Conservation (phyloP, 2,888 invertebrate genomes). For the Pasiphila rectangulata region DNA sequence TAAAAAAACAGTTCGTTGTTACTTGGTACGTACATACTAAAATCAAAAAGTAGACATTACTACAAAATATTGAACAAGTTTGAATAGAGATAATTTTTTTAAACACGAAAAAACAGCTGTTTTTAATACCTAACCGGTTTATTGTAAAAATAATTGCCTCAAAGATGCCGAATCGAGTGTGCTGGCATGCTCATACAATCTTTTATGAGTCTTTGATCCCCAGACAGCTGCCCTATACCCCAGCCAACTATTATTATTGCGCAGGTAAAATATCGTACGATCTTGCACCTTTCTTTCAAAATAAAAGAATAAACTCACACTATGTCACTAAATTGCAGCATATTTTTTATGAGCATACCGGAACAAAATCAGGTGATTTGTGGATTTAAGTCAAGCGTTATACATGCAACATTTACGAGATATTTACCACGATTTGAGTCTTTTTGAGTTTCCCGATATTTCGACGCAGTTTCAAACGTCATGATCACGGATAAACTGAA, state of each 20-base stretch:
- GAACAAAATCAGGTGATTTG: not conserved
- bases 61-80: not conserved
- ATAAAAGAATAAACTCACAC: too few relatives aligned
- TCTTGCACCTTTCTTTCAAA: constrained; percentile 37
- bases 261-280: constrained; percentile 65
- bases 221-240: constrained; percentile 61
- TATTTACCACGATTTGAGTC: too few relatives aligned
- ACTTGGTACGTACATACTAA: too few relatives aligned
- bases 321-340: constrained; percentile 1
- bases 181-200: constrained; percentile 44
- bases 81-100: not conserved
- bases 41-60: not conserved
- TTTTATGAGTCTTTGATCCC: constrained; percentile 49
- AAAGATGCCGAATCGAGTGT: constrained; percentile 47
- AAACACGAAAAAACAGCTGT: constrained; percentile 20
- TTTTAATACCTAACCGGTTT: constrained; percentile 10
- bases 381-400: not conserved
- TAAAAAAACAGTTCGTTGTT: too few relatives aligned
- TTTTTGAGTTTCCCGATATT: too few relatives aligned
- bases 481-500: too few relatives aligned
- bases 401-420: too few relatives aligned
- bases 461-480: too few relatives aligned
- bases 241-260: constrained; percentile 52
- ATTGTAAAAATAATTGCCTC: constrained; percentile 33
- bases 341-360: constrained; percentile 2